Evolutionary conservation across 2,797 vertebrate species (phyloP).

Genomic region (Molossus alvarezi): DNA sequence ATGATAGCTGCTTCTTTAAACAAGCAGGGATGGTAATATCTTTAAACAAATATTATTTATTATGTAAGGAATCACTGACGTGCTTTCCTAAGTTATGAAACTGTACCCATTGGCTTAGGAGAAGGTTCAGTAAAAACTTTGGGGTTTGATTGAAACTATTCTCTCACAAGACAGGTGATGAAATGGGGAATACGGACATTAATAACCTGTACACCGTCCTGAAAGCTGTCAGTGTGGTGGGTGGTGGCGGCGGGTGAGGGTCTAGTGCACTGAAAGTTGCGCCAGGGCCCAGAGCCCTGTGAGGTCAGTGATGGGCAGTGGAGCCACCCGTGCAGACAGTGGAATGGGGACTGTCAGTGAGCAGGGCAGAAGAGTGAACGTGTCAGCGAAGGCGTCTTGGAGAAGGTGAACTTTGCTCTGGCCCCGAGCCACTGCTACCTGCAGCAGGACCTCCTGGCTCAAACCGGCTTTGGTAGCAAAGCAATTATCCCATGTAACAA

Average conservation of each 20-base stretch:
- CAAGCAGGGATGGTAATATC: not conserved
- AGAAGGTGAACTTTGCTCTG: not conserved
- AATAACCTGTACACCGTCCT: not conserved
- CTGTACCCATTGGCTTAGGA: not conserved
- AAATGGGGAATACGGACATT: not conserved
- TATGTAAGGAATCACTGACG: not conserved
- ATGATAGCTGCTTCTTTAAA: not conserved
- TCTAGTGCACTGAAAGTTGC: not conserved
- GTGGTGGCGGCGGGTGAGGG: rapidly evolving
- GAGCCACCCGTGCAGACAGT: not conserved
- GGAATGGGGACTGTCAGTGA: not conserved
- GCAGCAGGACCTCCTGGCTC: not conserved
- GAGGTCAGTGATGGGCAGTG: not conserved
- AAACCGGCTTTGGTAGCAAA: not conserved
- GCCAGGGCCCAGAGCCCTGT: not conserved
- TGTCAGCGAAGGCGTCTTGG: not conserved
- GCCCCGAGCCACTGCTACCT: not conserved
- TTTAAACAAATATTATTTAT: not conserved
- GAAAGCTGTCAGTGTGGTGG: not conserved
- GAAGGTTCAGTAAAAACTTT: not conserved
- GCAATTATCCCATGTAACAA: not conserved
- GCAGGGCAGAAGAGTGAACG: not conserved
- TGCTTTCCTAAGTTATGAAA: not conserved
- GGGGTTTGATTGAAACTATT: not conserved
- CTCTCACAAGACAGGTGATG: not conserved